Base-by-base conservation (phyloP, 2,888 invertebrate genomes). In the Xestia sexstrigata region DNA sequence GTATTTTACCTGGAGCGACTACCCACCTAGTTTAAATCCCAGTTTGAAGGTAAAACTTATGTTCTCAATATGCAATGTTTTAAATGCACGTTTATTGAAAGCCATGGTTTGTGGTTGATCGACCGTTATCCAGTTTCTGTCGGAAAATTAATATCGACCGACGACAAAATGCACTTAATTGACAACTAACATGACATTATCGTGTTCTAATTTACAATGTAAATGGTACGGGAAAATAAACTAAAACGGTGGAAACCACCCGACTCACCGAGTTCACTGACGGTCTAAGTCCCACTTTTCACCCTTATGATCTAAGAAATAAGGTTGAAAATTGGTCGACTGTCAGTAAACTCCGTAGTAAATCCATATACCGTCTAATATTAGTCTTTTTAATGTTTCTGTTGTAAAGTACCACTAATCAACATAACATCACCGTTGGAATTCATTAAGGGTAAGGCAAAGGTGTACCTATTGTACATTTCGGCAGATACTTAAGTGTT, bases 61-160 rank as follows among this genome's bases (percentile, higher is more conserved):
- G 8, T 30, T 17, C 30, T 58, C 58, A 58, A 58, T 58, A 58
- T 26, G 17, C 58, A 17, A 7, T 30, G 3, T 60, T 8, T 60
- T 30, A 5, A 58, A 58, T 6, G 5, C 15, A 30, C 1, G 8
- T 30, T 8, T 47, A 67, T 52, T 67, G 68, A 30, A 62, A 66
- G 47, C 17, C 58, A 42, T 58, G 55, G 23, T 72, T 60, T 30
- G 70, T 42, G 66, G 81, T 70, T 47, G 55, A 71, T 76, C 55
- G 70, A 58, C 81, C 76, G 15, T 78, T 69, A 86, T 72, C 74
- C 68, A 83, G 67, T 78, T 86, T 63, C 42, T 60, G 26, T 42
- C 11, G 49, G 60, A 47, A 67, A 85, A 55, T 66, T 55, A 70
- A 23, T 75, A 79, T 79, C 70, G 77, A 79, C 77, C 60, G 74